Evolutionary conservation across 2,888 invertebrate genomes (phyloP).

Genomic region (Spialia ferax): DNA sequence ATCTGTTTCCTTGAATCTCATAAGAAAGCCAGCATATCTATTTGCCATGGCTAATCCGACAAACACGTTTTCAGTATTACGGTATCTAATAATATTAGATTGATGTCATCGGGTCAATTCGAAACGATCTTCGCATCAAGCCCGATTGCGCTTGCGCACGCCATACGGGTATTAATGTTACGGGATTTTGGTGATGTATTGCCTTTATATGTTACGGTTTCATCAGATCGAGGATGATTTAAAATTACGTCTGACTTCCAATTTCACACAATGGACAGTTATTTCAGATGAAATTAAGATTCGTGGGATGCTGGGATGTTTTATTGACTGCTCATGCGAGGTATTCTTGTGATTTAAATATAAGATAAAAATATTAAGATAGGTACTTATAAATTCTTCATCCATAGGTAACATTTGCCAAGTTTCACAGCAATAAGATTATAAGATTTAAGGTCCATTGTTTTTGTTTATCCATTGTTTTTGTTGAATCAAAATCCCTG

Average conservation of each 20-base stretch:
- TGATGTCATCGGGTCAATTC: slow-evolving; percentile 57
- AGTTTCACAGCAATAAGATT: no score
- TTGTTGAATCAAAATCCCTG: no score
- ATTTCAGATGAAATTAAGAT: slow-evolving; percentile 8
- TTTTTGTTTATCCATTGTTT: no score
- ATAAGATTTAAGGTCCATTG: no score
- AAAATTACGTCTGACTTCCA: background rate
- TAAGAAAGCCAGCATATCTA: slow-evolving; percentile 25
- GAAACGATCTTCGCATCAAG: slow-evolving; percentile 45
- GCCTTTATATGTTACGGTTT: slow-evolving; percentile 29
- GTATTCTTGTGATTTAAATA: background rate
- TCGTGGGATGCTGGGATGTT: background rate
- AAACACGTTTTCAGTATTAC: slow-evolving; percentile 41
- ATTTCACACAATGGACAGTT: slow-evolving; percentile 25
- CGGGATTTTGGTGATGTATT: slow-evolving; percentile 53
- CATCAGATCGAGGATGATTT: slow-evolving; percentile 12
- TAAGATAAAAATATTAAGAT: no score
- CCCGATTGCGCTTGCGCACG: slow-evolving; percentile 56
- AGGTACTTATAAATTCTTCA: no score
- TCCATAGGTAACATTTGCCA: no score
- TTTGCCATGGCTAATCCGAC: slow-evolving; percentile 30
- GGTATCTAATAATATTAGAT: slow-evolving; percentile 45
- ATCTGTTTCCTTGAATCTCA: slow-evolving; percentile 3
- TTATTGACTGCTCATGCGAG: background rate
- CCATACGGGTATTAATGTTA: slow-evolving; percentile 58